Evolutionary conservation across 2,888 invertebrate genomes (phyloP).

Genomic region (Abrostola tripartita): DNA sequence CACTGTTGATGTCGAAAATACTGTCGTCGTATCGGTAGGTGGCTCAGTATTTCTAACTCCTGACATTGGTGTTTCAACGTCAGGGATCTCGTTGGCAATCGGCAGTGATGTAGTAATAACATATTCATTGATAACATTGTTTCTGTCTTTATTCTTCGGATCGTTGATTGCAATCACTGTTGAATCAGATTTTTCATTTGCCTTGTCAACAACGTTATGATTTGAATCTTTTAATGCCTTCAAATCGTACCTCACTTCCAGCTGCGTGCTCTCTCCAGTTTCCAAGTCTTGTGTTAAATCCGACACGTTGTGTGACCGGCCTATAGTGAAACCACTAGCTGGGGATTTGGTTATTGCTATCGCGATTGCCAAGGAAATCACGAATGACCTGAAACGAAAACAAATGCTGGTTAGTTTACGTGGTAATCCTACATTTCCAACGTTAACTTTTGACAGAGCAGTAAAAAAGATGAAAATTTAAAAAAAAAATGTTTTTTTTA

Average conservation of each 20-base stretch:
- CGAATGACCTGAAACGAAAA: slow-evolving; percentile 75
- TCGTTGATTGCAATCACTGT: slow-evolving; percentile 29
- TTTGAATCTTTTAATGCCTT: slow-evolving; percentile 50
- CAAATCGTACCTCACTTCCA: slow-evolving; percentile 63
- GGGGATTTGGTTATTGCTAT: slow-evolving; percentile 65
- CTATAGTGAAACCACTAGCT: slow-evolving; percentile 67
- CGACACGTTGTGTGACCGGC: slow-evolving; percentile 44
- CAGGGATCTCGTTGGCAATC: slow-evolving; percentile 18
- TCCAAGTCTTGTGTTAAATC: slow-evolving; percentile 57
- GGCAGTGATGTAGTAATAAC: not conserved
- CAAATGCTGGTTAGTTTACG: slow-evolving; percentile 18
- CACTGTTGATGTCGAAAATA: slow-evolving; percentile 8
- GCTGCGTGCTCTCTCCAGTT: slow-evolving; percentile 62
- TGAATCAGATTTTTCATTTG: slow-evolving; percentile 18
- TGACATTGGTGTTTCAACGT: slow-evolving; percentile 14
- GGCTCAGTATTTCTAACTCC: slow-evolving; percentile 6
- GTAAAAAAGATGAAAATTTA: too few relatives aligned
- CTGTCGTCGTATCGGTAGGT: slow-evolving; percentile 6
- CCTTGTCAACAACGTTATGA: slow-evolving; percentile 13
- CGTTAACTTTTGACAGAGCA: too few relatives aligned
- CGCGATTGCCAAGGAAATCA: slow-evolving; percentile 69
- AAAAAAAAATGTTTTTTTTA: too few relatives aligned
- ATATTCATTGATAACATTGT: slow-evolving; percentile 12
- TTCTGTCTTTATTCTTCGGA: slow-evolving; percentile 12
- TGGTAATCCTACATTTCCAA: not conserved